A percentile compares a stretch with the other conserved stretches of the same genome.
Conservation (phyloP, 2,888 invertebrate species). For the Rhagonycha fulva region DNA sequence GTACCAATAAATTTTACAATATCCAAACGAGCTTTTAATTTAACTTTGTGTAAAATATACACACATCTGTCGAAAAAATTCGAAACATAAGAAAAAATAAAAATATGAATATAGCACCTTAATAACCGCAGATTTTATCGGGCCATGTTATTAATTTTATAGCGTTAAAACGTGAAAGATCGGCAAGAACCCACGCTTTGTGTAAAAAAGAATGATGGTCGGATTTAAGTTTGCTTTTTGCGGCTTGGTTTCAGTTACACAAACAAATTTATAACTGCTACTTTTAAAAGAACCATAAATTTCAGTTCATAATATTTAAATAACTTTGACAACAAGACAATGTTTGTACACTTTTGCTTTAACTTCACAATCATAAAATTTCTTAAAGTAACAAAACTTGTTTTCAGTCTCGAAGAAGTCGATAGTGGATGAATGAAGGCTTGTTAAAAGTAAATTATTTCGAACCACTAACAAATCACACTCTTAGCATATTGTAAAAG, state of each 20-base stretch:
- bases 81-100: constrained; percentile 20
- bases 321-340: constrained; percentile 21
- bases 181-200: constrained; percentile 31
- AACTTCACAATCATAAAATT: constrained; percentile 20
- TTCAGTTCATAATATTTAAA: constrained; percentile 30
- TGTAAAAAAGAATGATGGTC: constrained; percentile 36
- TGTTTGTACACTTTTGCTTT: constrained; percentile 6
- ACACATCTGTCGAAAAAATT: constrained; percentile 14
- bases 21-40: constrained; percentile 23
- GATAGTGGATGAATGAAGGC: constrained; percentile 24
- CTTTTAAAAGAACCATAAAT: constrained; percentile 36
- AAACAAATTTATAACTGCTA: constrained; percentile 37
- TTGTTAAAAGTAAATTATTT: constrained; percentile 10
- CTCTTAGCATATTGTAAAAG: background rate
- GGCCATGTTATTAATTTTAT: constrained; percentile 35
- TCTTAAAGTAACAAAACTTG: constrained; percentile 28
- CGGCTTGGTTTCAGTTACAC: constrained; percentile 33
- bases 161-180: constrained; percentile 28
- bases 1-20: constrained; percentile 27
- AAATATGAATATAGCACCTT: constrained; percentile 33
- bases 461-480: background rate
- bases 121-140: constrained; percentile 36
- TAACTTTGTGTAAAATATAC: constrained; percentile 12
- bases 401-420: constrained; percentile 14
- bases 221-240: constrained; percentile 35